These are phyloP conservation scores for Bombyx mori DNA, from an alignment of 1,140 invertebrate species.

Conservation along the genomic window DNA sequence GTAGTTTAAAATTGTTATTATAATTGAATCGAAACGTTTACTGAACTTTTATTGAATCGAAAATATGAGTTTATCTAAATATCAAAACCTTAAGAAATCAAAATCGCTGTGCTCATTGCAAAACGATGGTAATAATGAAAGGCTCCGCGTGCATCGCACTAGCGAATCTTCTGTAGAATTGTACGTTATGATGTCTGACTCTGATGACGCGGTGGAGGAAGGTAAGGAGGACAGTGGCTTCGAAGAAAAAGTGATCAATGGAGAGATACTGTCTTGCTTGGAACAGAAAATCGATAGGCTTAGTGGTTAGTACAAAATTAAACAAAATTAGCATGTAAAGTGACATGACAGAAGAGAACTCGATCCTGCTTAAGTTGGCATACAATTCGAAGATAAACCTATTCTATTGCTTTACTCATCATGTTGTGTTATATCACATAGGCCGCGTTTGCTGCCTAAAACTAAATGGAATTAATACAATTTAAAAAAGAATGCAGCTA, in stretches of 20 bases:
- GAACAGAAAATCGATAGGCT: conserved; percentile 31
- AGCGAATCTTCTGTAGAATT: conserved; percentile 19
- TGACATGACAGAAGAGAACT: too few relatives aligned
- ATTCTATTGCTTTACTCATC: too few relatives aligned
- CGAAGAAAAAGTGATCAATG: conserved; percentile 13
- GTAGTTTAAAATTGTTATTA: not conserved
- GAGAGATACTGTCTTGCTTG: conserved; percentile 16
- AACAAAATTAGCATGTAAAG: not conserved
- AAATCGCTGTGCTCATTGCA: conserved; percentile 14
- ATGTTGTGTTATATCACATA: too few relatives aligned
- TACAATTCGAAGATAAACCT: too few relatives aligned
- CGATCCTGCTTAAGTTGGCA: too few relatives aligned
- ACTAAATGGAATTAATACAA: too few relatives aligned
- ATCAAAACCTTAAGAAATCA: conserved; percentile 1
- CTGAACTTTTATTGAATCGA: not conserved
- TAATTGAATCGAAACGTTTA: not conserved
- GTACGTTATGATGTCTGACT: conserved; percentile 14
- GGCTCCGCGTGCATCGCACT: not conserved
- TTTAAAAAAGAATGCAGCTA: too few relatives aligned
- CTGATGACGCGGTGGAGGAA: conserved; percentile 12
- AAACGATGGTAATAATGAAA: conserved; percentile 1
- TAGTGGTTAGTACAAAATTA: conserved; percentile 22
- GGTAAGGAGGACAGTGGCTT: conserved; percentile 17
- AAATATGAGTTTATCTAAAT: not conserved
- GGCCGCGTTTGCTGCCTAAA: too few relatives aligned